Base-by-base conservation (phyloP, 2,113 vertebrate genomes). In the Seriola dumerili region DNA sequence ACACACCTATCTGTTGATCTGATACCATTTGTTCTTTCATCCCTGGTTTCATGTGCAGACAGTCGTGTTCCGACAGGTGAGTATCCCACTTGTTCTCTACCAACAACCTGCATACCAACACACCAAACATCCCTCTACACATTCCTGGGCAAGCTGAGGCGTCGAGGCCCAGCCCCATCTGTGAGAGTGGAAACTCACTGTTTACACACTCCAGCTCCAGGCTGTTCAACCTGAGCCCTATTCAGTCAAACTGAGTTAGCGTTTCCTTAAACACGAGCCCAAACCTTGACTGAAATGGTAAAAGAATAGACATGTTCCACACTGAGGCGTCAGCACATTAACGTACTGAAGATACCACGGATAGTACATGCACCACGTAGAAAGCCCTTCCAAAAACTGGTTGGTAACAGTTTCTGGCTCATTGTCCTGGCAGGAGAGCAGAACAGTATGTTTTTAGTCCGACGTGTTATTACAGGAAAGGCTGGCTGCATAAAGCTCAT, bases 91-190 rank as follows among this genome's bases (percentile, higher is more conserved):
- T 76, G 40, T 68, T 17, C n/a, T 68, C 48, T n/a, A 14, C 8
- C 11, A 61, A 12, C 29, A 67, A 71, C 48, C 66, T 64, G 17
- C 76, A 80, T 58, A 74, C 48, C 55, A 29, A 19, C 23, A 36
- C 32, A 32, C 23, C 64, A 57, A 74, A 80, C 40, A 77, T 64
- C 38, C 38, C 0, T 38, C 34, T 55, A 4, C n/a, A 64, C 80
- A 87, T 91, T 85, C 83, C 82, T 72, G 67, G 74, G 70, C 86
- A 76, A 52, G 85, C 71, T 73, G 57, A 42, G 74, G 55, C 87
- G 0, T 21, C 0, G 2, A 42, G 23, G 61, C 46, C 14, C 38
- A 19, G 2, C 57, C 25, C 48, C 4, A 16, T 13, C 12, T 17
- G 8, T 48, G 32, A 48, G 19, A 55, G 61, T 65, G 52, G 72